Base-by-base conservation (phyloP, 2,888 invertebrate species). In the Rhagonycha lutea region DNA sequence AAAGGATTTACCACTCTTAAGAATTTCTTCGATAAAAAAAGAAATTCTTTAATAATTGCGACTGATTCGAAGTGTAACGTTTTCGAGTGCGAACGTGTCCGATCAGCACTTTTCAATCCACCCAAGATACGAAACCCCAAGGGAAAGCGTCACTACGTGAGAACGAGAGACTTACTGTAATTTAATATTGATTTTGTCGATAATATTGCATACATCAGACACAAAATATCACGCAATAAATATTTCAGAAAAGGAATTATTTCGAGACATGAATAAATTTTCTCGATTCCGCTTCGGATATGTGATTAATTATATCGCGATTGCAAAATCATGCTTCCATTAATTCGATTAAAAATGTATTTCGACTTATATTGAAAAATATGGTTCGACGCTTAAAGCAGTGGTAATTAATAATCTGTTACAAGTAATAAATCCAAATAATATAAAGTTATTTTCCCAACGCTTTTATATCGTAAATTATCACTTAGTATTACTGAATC, bases 171-270 rank as follows among this genome's bases (percentile, higher is more conserved):
- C 75, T 77, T 72, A 70, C 72, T 75, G 77, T 78, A 78, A 78
- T 78, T 78, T 78, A 75, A 72, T 78, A 78, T 78, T 78, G 77
- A 78, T 78, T 78, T 75, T 70, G 60, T n/a, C 73, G 69, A 75
- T 72, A 72, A 78, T 78, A 74, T 68, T 72, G 77, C 72, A 74
- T 69, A 74, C 68, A 68, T 67, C 72, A 68, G 71, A 28, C 67
- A 60, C 47, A 47, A 68, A 68, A 14, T 68, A 68, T 29, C 63
- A 65, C n/a, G 26, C 63, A 26, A 23, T 23, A 65, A 65, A 47
- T 47, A 47, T 47, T 47, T 47, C 47, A 47, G 47, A 47, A 47
- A 47, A n/a, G n/a, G 47, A 47, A 47, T 47, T 47, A 47, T 47
- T n/a, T n/a, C n/a, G n/a, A 47, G 47, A 47, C 47, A 47, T 47